Base-by-base conservation (phyloP, 2,888 invertebrate genomes). In the Stictocephala bisonia region DNA sequence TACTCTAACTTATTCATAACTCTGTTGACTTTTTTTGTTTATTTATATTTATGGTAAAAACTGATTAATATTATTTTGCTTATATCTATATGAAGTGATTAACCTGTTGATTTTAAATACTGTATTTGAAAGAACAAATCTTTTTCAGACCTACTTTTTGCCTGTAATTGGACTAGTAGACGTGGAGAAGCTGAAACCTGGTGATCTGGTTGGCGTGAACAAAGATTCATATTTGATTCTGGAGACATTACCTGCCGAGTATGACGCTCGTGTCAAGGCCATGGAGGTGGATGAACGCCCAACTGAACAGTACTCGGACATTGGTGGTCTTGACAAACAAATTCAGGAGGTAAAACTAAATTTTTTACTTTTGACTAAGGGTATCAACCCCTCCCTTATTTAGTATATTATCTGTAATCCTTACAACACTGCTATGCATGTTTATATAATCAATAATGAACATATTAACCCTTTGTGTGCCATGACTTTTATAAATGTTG, bases 251-350 rank as follows among this genome's bases (percentile, higher is more conserved):
- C 98, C 98, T 0, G 95, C 96, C 7, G 98, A 99, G 85, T 98
- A 97, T 82, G 99, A 99, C 83, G 97, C 98, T 0, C 88, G 98
- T 79, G 98, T 99, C 0, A 99, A 99, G 84, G 98, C 98, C 51
- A 99, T 99, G 98, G 98, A 99, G 85, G 99, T 99, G 0, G 99
- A 99, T 84, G 99, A 99, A 85, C 88, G 99, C 77, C 99, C 99
- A 0, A 98, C 98, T 7, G 99, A 99, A 84, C 98, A 99, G 84
- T 99, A 99, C 85, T 97, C 97, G 6, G 99, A 99, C 86, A 99
- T 99, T 84, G 99, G 99, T 83, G 99, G 99, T 13, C 86, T 99
- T 77, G 99, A 99, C 83, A 99, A 99, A 85, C 99, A 99, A 86
- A 99, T 99, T 83, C 96, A 89, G 80, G 90, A 90, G 83, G 75